Conservation (phyloP, 2,797 vertebrate genomes). For the Malacoraja senta region DNA sequence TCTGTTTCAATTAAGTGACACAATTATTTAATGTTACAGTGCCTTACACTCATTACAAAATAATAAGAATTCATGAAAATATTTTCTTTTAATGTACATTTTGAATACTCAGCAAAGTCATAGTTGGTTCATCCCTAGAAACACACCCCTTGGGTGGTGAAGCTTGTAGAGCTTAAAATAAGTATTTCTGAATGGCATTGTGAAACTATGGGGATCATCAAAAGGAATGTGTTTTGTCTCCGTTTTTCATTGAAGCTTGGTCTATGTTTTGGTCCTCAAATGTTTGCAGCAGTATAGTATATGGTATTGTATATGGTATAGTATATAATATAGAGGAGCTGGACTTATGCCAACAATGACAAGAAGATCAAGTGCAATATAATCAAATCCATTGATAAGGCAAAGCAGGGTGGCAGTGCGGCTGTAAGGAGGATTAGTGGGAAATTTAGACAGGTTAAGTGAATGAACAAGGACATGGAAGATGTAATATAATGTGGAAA, state of each 20-base stretch:
- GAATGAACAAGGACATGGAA: too few relatives aligned
- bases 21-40: slow-evolving; percentile 69
- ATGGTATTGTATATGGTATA: background rate
- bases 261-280: too few relatives aligned
- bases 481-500: too few relatives aligned
- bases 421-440: too few relatives aligned
- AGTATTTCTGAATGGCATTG: slow-evolving; percentile 40
- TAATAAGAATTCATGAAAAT: slow-evolving; percentile 92
- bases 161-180: slow-evolving; percentile 45
- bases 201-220: slow-evolving; percentile 17
- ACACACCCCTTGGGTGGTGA: slow-evolving; percentile 38
- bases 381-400: too few relatives aligned
- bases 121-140: slow-evolving; percentile 46
- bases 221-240: background rate
- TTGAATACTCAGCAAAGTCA: slow-evolving; percentile 69
- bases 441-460: too few relatives aligned
- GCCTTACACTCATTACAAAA: slow-evolving; percentile 75
- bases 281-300: too few relatives aligned
- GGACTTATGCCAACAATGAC: background rate
- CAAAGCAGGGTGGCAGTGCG: too few relatives aligned
- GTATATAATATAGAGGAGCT: background rate
- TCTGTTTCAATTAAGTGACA: slow-evolving; percentile 37
- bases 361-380: too few relatives aligned
- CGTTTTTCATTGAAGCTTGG: background rate
- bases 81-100: slow-evolving; percentile 81